A percentile compares a stretch with the other conserved stretches of the same genome.
These are phyloP conservation scores for Masnerella sp. DNA, from an alignment of 2,888 invertebrate genomes.

Conservation along the genomic window DNA sequence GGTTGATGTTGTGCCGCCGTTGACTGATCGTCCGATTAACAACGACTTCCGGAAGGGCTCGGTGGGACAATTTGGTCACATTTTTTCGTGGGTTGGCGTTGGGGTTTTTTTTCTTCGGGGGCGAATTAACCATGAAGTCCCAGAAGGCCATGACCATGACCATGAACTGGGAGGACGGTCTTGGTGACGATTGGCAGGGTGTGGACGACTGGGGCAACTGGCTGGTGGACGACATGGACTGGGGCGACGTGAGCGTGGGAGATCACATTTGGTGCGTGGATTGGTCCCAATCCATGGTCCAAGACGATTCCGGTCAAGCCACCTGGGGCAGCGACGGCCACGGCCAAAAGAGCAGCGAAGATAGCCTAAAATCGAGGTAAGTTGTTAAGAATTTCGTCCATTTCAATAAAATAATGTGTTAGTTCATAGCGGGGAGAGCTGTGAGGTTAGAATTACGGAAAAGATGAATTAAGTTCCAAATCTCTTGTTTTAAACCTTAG, in stretches of 20 bases:
- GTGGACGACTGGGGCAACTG: conserved; percentile 73
- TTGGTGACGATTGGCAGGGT: conserved; percentile 71
- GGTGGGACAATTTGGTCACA: conserved; percentile 34
- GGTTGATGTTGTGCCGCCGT: conserved; percentile 24
- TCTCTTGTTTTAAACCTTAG: too few relatives aligned
- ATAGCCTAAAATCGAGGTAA: conserved; percentile 71
- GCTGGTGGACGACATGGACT: conserved; percentile 72
- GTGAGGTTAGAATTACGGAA: too few relatives aligned
- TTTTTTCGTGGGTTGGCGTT: conserved; percentile 21
- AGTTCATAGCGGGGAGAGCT: too few relatives aligned
- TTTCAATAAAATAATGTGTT: too few relatives aligned
- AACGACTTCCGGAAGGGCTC: conserved; percentile 22
- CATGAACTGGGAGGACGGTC: conserved; percentile 69
- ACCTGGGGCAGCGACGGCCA: conserved; percentile 79
- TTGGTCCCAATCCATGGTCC: conserved; percentile 70
- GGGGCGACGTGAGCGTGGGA: conserved; percentile 66
- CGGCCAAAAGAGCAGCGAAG: conserved; percentile 75
- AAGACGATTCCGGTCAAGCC: conserved; percentile 77
- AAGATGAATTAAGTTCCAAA: too few relatives aligned
- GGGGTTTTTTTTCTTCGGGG: conserved; percentile 32
- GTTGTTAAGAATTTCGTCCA: too few relatives aligned
- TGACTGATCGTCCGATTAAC: conserved; percentile 11
- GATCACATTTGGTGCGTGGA: conserved; percentile 72
- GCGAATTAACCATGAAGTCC: conserved; percentile 54
- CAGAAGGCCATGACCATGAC: conserved; percentile 61